These are phyloP conservation scores for Tortrix viridana DNA, from an alignment of 2,888 invertebrate species.

Conservation along the genomic window DNA sequence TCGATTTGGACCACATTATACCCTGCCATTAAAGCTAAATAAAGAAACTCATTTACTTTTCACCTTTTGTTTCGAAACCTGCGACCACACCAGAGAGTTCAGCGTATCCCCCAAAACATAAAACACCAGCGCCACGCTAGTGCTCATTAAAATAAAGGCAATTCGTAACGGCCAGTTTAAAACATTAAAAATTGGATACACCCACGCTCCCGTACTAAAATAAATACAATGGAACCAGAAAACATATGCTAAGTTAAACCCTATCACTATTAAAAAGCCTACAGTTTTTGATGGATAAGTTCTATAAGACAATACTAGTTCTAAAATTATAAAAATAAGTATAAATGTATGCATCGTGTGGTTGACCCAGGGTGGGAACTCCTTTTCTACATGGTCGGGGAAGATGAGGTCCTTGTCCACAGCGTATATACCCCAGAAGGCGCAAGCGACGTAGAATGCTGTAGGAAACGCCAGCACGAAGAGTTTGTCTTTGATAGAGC, in stretches of 20 bases:
- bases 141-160: slow-evolving; percentile 9
- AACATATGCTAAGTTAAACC: slow-evolving; percentile 16
- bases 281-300: slow-evolving; percentile 11
- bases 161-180: slow-evolving; percentile 20
- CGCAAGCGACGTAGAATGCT: slow-evolving; percentile 28
- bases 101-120: slow-evolving; percentile 28
- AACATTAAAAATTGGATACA: slow-evolving; percentile 27
- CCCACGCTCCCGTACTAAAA: slow-evolving; percentile 26
- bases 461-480: slow-evolving; percentile 26
- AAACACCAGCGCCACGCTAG: slow-evolving; percentile 7
- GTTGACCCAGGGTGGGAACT: slow-evolving; percentile 25
- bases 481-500: slow-evolving; percentile 23
- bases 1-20: too few species aligned
- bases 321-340: slow-evolving; percentile 16
- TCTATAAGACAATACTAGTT: slow-evolving; percentile 21
- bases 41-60: slow-evolving; percentile 20
- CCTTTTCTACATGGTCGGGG: slow-evolving; percentile 19
- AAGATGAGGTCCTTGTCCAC: slow-evolving; percentile 31
- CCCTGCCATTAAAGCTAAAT: background rate
- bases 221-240: slow-evolving; percentile 25
- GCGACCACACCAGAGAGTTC: slow-evolving; percentile 28
- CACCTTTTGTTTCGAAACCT: slow-evolving; percentile 17
- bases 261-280: slow-evolving; percentile 12
- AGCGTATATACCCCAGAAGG: slow-evolving; percentile 36
- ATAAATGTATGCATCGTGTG: slow-evolving; percentile 27